Conservation (phyloP, 2,113 vertebrate species). For the Pluvialis apricaria region DNA sequence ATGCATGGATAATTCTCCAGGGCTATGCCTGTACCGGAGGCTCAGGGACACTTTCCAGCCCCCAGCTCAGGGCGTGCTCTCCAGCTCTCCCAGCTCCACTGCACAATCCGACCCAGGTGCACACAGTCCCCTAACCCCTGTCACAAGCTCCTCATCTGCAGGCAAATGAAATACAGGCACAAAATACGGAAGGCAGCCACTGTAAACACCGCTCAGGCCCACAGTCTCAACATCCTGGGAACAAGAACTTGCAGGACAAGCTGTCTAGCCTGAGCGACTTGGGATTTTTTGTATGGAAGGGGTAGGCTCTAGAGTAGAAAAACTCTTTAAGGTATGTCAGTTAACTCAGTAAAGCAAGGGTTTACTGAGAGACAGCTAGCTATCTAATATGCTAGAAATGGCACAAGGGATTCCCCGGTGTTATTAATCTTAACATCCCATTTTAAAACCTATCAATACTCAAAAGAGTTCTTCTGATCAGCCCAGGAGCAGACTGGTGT, state of each 20-base stretch:
- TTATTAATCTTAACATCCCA: not conserved
- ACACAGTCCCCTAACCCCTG: rapidly evolving
- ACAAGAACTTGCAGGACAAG: not conserved
- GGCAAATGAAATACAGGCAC: not conserved
- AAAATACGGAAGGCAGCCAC: not conserved
- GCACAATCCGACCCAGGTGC: not conserved
- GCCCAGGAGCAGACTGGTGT: not conserved
- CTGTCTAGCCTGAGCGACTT: not conserved
- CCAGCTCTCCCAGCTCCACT: not conserved
- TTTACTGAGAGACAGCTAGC: not conserved
- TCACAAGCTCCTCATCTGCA: not conserved
- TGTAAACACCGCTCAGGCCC: not conserved
- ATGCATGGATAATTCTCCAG: not conserved
- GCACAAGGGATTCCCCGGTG: not conserved
- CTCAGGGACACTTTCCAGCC: not conserved
- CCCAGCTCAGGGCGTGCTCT: rapidly evolving
- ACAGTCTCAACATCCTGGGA: not conserved
- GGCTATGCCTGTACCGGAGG: not conserved
- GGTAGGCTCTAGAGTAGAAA: not conserved
- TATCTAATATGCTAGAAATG: not conserved
- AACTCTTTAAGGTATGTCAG: not conserved
- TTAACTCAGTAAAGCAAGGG: not conserved
- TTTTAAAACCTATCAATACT: not conserved
- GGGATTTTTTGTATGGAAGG: not conserved
- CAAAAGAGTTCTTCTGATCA: not conserved